Evolutionary conservation across 2,888 invertebrate species (phyloP), one percentile per base, ranked within the genome.

Genomic region (Lochmaea capreae): DNA sequence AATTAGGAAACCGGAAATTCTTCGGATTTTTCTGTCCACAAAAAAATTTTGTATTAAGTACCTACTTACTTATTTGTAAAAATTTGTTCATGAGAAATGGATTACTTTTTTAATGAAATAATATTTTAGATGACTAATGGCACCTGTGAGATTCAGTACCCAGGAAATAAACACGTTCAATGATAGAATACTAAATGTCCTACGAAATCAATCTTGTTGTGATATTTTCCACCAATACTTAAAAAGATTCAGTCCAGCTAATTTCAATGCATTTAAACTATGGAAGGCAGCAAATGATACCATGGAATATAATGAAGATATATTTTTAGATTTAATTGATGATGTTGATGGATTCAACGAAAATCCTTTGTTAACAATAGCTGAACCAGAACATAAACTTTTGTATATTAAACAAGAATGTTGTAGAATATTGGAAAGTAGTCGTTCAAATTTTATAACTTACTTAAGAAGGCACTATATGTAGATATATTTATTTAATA

Each of bases 341-440:
- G 79, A 81, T 43, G 74, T 84, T 6, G 80, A 81, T 71, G 81
- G 75, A 65, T 84, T 84, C 65, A 81, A 82, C 67, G 65, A 76
- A 6, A 76, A 80, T 72, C 82, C 82, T 16, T 74, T 83, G 22
- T 75, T 81, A n/a, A 81, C 71, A 49, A 74, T 83, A 14, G 65
- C 79, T 3, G 83, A 83, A 73, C 67, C 66, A 63, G 76, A 80
- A 14, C 78, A 79, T n/a, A 83, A 83, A 71, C 49, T 82, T 33
- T 69, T 67, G 14, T 83, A 79, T 74, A 79, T 83, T 65, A 83
- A 81, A 74, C 76, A 68, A 42, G 83, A 84, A 76, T 83, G 83
- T 71, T 81, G 80, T 76, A 80, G 82, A 66, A 77, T 84, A 52
- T 76, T 84, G 43, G 79, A 80, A 33, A 79, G 67, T 69, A 73